Base-by-base conservation (phyloP, 2,113 vertebrate genomes). In the Perca schrenkii region DNA sequence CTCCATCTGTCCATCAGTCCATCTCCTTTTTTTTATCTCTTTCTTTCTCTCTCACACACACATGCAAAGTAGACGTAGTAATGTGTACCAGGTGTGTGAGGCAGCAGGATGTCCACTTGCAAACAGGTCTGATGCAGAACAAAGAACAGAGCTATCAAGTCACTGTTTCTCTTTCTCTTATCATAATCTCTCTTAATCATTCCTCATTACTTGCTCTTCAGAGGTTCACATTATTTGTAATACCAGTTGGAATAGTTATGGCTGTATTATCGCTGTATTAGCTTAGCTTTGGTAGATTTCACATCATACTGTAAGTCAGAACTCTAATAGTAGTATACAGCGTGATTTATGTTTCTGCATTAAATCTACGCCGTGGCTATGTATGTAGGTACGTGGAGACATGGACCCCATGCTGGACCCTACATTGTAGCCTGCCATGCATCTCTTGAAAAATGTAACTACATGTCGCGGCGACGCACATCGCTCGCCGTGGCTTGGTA, bases 71-170 rank as follows among this genome's bases (percentile, higher is more conserved):
- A 73, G 67, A 73, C 31, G 6, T 50, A 68, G 71, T 91, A 91
- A 93, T 91, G 47, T 84, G 56, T 73, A 84, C 86, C 91, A 92
- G 91, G 89, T 92, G 93, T 81, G 76, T 62, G 60, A 76, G 75
- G 62, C 74, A 80, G 85, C 62, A 21, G 80, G 84, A 73, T 77
- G 80, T 83, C 83, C 62, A 21, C 77, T 56, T 80, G 79, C 1
- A 87, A 85, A 88, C 81, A 53, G 47, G 31, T 64, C 61, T 46
- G 25, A 78, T 64, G 61, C 67, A 56, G 84, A 84, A 70, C 85
- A 83, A 89, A 86, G 68, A 86, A 53, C 36, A 58, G 70, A 80
- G 73, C 7, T 80, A 79, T 80, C 40, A 56, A 46, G 52, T 70
- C 53, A 19, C 71, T 56, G n/a, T 68, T 61, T 28, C 43, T 22